Evolutionary conservation across 2,113 vertebrate genomes (phyloP).

Genomic region (Xiphophorus maculatus): DNA sequence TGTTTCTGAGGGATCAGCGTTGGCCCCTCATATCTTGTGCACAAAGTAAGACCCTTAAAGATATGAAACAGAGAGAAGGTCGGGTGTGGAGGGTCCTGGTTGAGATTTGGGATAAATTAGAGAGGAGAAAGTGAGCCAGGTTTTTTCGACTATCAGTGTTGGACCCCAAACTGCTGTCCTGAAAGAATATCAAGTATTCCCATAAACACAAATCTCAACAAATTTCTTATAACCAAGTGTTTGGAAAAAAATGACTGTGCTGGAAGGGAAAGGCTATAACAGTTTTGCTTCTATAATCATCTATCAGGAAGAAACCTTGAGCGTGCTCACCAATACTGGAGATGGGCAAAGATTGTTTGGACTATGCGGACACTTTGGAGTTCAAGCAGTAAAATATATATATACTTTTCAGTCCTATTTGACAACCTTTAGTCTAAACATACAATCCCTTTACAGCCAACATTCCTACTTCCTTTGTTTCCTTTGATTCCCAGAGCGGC

Average conservation of each 20-base stretch:
- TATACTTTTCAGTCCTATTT: neutral
- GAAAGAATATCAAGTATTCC: neutral
- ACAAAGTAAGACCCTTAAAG: neutral
- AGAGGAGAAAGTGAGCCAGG: no score
- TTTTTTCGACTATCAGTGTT: neutral
- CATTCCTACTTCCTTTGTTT: slow-evolving; percentile 22
- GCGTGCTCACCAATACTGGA: neutral
- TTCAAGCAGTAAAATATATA: neutral
- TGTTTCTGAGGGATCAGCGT: no score
- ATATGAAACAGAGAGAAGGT: neutral
- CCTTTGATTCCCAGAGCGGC: slow-evolving; percentile 7
- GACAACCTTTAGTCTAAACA: neutral
- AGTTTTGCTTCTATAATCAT: no score
- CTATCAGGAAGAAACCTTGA: neutral
- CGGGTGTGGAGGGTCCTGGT: no score
- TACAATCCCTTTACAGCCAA: neutral
- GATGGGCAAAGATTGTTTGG: neutral
- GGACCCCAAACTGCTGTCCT: neutral
- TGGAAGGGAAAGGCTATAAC: neutral
- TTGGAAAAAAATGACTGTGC: neutral
- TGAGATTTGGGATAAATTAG: no score
- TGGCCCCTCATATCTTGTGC: neutral
- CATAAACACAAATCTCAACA: neutral
- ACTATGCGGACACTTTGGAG: no score
- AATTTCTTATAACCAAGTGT: neutral